A percentile compares a stretch with the other conserved stretches of the same genome.
Evolutionary conservation across 1,140 invertebrate species (phyloP).

Genomic region (Drosophila bocqueti): DNA sequence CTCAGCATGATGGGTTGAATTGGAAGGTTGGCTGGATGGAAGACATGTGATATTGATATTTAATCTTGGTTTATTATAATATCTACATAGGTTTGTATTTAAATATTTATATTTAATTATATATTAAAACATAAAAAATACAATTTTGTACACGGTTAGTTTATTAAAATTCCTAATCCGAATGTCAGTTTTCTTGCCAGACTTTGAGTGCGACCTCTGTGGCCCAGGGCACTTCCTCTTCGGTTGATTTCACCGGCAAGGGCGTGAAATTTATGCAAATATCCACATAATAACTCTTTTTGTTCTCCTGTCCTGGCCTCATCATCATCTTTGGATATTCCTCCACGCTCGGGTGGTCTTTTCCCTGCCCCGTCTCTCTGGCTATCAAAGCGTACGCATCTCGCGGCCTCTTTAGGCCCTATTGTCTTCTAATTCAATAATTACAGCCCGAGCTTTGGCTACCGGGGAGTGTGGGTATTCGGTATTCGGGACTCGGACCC

Average conservation of each 20-base stretch:
- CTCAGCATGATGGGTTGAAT: constrained; percentile 49
- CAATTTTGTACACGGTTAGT: neutral
- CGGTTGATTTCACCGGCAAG: constrained; percentile 50
- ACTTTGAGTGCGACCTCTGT: neutral
- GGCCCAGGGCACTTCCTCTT: constrained; percentile 44
- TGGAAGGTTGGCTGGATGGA: no score
- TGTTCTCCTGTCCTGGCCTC: constrained; percentile 57
- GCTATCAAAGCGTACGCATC: constrained; percentile 75
- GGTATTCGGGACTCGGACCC: constrained; percentile 16
- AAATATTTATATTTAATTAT: neutral
- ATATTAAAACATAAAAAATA: neutral
- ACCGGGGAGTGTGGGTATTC: constrained; percentile 42
- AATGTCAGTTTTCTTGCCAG: constrained; percentile 4
- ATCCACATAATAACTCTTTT: constrained; percentile 82
- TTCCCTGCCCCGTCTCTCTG: constrained; percentile 9
- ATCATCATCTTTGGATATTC: constrained; percentile 53
- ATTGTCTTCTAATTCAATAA: constrained; percentile 83
- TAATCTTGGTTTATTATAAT: neutral
- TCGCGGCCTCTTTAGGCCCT: constrained; percentile 53
- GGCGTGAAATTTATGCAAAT: constrained; percentile 84
- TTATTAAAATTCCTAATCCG: neutral
- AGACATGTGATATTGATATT: constrained; percentile 22
- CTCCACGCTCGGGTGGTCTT: constrained; percentile 75
- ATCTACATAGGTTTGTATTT: neutral
- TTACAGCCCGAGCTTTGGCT: constrained; percentile 67